Conservation (phyloP, 2,113 vertebrate species). For the Periophthalmus modestus region DNA sequence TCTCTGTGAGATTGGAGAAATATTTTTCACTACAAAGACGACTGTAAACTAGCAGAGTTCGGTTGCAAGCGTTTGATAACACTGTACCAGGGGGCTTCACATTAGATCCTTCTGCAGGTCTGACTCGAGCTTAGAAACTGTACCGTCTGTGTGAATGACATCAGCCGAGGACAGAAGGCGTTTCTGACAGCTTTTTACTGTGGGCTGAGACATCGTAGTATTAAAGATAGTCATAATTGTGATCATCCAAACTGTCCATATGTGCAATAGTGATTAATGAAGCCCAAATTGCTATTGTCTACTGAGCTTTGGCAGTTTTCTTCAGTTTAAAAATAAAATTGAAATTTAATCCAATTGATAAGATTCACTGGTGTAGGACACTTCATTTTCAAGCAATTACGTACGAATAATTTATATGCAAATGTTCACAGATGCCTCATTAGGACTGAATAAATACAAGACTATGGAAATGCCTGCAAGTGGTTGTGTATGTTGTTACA, state of each 20-base stretch:
- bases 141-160: not conserved
- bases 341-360: not conserved
- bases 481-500: not conserved
- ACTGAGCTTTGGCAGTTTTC: not conserved
- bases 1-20: not conserved
- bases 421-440: conserved; percentile 44
- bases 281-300: conserved; percentile 1
- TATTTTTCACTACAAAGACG: not conserved
- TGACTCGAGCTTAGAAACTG: not conserved
- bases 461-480: not conserved
- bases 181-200: not conserved
- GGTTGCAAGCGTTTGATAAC: not conserved
- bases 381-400: conserved; percentile 7
- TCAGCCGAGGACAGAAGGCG: not conserved
- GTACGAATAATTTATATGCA: conserved; percentile 32
- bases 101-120: not conserved
- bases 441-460: conserved; percentile 29
- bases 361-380: conserved; percentile 15
- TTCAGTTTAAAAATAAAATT: not conserved
- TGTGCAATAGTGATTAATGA: conserved; percentile 7
- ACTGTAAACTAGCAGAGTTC: not conserved
- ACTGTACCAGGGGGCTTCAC: not conserved
- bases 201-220: conserved; percentile 1
- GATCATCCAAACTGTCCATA: not conserved
- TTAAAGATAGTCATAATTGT: conserved; percentile 1